Base-by-base conservation (phyloP, 64 coral and sea anemone species). In the Catalaphyllia jardinei region DNA sequence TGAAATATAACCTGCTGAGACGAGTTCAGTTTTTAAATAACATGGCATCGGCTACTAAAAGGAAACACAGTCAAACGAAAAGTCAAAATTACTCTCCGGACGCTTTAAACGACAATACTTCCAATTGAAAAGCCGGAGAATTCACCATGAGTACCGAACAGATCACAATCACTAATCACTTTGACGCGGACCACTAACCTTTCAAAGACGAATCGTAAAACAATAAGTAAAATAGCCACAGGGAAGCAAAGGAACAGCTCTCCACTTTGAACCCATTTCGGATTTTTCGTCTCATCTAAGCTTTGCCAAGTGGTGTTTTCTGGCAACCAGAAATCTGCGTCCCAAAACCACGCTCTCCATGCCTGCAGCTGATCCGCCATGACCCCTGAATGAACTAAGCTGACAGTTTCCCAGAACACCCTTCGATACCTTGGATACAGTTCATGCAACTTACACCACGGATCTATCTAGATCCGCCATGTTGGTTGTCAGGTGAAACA, bases 171-270 rank as follows among this genome's bases (percentile, higher is more conserved):
- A 39, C 42, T 18, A 4, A 63, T 4, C 17, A 0, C 2, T 28
- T 30, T 31, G 9, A 18, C 39, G 5, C 24, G 54, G 54, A 57
- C 25, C 1, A 92, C 94, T 77, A 20, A 95, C 94, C 90, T 95
- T 85, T 95, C 94, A 57, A 95, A 95, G 29, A 79, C 24, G 52
- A 92, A 60, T 20, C 94, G 90, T 55, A 95, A 62, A 77, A 92
- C 76, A 50, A 92, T 92, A 54, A 95, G 74, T 24, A 73, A 59
- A 4, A 95, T 20, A 24, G 94, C 94, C 2, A 95, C 51, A 28
- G 94, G 94, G 19, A 95, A 60, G 14, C 76, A 82, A 8, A 95
- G 24, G 76, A 89, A 95, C 2, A 95, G 52, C 18, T 92, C 94
- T 63, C 86, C 94, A 27, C 29, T 59, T 92, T 92, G 71, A 4